phyloP scores from a whole-genome alignment of 2,113 vertebrate species.

The Hepsetus odoe region DNA sequence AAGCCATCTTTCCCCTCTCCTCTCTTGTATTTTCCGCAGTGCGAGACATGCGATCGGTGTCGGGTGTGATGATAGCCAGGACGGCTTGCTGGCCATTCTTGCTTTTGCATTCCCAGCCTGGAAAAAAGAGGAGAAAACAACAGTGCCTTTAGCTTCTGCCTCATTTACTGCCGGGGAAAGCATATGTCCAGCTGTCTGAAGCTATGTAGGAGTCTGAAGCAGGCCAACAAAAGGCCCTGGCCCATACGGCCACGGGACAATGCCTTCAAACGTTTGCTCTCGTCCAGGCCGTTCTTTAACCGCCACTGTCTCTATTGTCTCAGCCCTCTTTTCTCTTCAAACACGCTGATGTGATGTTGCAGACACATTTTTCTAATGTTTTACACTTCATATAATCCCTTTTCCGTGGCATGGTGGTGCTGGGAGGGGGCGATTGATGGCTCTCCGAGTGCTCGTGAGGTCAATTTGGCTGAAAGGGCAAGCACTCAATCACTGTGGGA shows the following conservation, averaged over 20 bases:
- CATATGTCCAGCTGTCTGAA: conserved; percentile 90
- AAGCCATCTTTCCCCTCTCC: conserved; percentile 3
- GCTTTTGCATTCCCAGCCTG: conserved; percentile 18
- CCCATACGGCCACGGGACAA: conserved; percentile 79
- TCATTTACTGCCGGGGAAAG: conserved; percentile 89
- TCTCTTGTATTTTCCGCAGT: background rate
- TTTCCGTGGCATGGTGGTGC: conserved; percentile 79
- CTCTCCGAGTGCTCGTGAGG: conserved; percentile 69
- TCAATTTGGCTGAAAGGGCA: conserved; percentile 80
- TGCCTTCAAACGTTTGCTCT: conserved; percentile 89
- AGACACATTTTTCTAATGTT: conserved; percentile 88
- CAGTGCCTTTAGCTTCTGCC: conserved; percentile 88
- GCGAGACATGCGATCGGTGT: background rate
- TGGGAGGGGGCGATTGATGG: conserved; percentile 80
- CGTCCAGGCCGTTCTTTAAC: conserved; percentile 81
- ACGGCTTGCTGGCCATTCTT: conserved; percentile 1
- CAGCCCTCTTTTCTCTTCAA: conserved; percentile 74
- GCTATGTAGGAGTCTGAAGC: conserved; percentile 81
- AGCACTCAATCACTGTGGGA: conserved; percentile 76
- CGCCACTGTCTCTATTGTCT: conserved; percentile 80
- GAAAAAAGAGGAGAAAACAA: conserved; percentile 69
- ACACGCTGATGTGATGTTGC: conserved; percentile 80
- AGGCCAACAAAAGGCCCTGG: conserved; percentile 78
- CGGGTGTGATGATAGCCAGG: background rate
- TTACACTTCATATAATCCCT: conserved; percentile 97